These are phyloP conservation scores for Diabrotica undecimpunctata DNA, from an alignment of 1,140 invertebrate genomes.

Conservation along the genomic window DNA sequence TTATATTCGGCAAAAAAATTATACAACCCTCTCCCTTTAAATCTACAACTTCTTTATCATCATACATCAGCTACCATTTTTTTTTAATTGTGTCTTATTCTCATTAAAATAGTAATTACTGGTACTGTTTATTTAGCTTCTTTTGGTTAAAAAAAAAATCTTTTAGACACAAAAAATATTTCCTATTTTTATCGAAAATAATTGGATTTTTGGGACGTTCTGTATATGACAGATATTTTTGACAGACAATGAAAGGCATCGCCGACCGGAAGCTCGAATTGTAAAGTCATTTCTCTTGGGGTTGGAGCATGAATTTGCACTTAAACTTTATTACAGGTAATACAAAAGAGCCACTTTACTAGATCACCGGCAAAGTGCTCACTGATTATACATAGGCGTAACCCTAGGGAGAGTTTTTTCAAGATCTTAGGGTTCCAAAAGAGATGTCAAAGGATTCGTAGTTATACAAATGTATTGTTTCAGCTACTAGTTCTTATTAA, in stretches of 20 bases:
- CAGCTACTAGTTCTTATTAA: not conserved
- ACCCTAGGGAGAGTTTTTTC: not conserved
- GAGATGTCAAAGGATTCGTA: not conserved
- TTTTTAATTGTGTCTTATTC: too few relatives aligned
- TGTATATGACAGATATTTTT: slow-evolving; percentile 15
- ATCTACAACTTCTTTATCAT: too few relatives aligned
- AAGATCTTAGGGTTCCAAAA: not conserved
- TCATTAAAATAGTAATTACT: too few relatives aligned
- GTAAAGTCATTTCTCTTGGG: slow-evolving; percentile 28
- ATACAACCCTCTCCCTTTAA: too few relatives aligned
- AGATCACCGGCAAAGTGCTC: slow-evolving; percentile 18
- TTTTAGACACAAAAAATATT: too few relatives aligned
- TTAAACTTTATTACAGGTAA: slow-evolving; percentile 44
- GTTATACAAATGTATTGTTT: not conserved
- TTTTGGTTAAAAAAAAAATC: too few relatives aligned
- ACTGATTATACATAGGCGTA: slow-evolving; percentile 13
- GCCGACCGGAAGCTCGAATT: slow-evolving; percentile 26
- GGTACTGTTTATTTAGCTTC: too few relatives aligned
- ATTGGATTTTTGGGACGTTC: not conserved
- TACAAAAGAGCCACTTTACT: slow-evolving; percentile 36
- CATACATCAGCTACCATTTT: too few relatives aligned
- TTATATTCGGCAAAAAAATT: too few relatives aligned
- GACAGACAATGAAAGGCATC: slow-evolving; percentile 25
- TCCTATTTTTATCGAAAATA: too few relatives aligned
- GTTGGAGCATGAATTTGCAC: slow-evolving; percentile 42